These are phyloP conservation scores for Halocaridina rubra DNA, from an alignment of 2,888 invertebrate species.

Conservation along the genomic window DNA sequence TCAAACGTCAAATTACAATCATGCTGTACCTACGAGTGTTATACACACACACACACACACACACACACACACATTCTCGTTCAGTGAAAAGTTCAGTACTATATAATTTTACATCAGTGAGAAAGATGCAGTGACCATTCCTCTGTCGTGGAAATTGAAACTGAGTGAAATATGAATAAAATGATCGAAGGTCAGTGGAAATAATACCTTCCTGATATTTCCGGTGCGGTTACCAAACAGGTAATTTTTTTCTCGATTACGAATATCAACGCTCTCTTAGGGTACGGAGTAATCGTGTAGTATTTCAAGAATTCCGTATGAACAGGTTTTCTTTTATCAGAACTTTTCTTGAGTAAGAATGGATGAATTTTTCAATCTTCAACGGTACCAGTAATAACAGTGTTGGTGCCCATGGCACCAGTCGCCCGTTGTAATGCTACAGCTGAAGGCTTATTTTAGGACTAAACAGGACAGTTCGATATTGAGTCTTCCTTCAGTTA, in stretches of 20 bases:
- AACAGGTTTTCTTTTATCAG: too few species aligned
- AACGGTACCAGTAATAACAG: too few species aligned
- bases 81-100: background rate
- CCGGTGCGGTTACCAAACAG: background rate
- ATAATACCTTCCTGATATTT: background rate
- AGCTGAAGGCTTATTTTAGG: too few species aligned
- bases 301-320: too few species aligned
- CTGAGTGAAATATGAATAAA: background rate
- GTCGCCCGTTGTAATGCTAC: too few species aligned
- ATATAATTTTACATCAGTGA: background rate
- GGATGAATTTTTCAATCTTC: too few species aligned
- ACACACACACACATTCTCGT: background rate
- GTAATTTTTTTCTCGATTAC: background rate
- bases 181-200: background rate
- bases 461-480: too few species aligned
- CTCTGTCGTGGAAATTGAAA: background rate
- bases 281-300: too few species aligned
- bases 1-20: background rate
- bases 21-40: background rate
- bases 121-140: background rate
- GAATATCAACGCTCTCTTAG: background rate
- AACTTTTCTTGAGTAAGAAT: too few species aligned
- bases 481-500: too few species aligned
- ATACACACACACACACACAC: background rate
- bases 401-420: too few species aligned